Evolutionary conservation across 2,888 invertebrate genomes (phyloP), one percentile per base, ranked within the genome.

Genomic region (Aspidiotus rigidus): DNA sequence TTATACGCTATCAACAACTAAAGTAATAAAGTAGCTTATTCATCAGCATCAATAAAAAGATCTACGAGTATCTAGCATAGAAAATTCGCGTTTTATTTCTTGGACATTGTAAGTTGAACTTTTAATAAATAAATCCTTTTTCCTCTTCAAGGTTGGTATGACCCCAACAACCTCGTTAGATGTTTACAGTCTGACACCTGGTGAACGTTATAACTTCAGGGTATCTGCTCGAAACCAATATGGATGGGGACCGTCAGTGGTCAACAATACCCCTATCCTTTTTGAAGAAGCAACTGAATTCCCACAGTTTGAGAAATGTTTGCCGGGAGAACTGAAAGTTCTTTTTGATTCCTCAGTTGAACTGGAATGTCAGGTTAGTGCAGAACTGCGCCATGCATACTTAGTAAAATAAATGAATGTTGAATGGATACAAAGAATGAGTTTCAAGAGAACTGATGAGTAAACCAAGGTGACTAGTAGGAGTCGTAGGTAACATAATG

Each of bases 171-270:
- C 87, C 77, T 85, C 85, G 9, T 90, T 86, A 77, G 93, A 93
- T 77, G 88, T 86, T 0, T 92, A 91, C 79, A 90, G 91, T 77
- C 79, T 93, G 70, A 87, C 87, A 75, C 83, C 88, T 53, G 88
- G 87, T 57, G 83, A 84, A 55, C 87, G 89, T 75, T 94, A 94
- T 77, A 87, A 90, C 77, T 93, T 94, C 79, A 84, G 93, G 70
- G 85, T 94, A 10, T 90, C 91, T 0, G 91, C 94, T 0, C 83
- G 90, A 70, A 94, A 94, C 80, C 85, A 92, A 74, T 91, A 90
- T 76, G 95, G 94, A 44, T 91, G 90, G 87, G 93, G 94, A 11
- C 88, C 90, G 74, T 82, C 90, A 0, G 84, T 86, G 0, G 86
- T 86, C 75, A 86, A 86, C 6, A 82, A 84, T 1, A 79, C 79